Evolutionary conservation across 2,888 invertebrate genomes (phyloP), one percentile per base, ranked within the genome.

Genomic region (Eulithis testata): DNA sequence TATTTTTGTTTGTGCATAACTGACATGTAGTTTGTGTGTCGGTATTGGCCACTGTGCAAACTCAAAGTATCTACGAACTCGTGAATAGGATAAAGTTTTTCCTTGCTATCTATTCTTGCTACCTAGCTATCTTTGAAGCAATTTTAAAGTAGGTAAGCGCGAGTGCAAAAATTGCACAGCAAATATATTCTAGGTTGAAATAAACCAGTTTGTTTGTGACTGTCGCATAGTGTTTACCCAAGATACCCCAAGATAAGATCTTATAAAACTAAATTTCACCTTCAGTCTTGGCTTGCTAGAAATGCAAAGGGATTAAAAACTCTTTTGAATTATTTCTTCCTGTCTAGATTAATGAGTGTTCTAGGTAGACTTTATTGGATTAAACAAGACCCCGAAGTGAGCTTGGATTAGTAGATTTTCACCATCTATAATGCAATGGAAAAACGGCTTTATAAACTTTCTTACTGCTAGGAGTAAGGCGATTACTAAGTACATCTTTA

Each of bases 181-280:
- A 63, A 72, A 67, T 66, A 68, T 60, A 63, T 55, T 56, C 53
- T 60, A 68, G 64, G 60, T 69, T 54, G 63, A 64, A 69, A 71
- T 63, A 71, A 68, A 69, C 62, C 53, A 66, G 65, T 65, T 62
- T 65, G 66, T 66, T 67, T 72, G 66, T 63, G 65, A 70, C 70
- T 65, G 65, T 65, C 66, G 63, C 68, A 68, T 68, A 65, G 64
- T 61, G 65, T 57, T 61, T 62, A 68, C 58, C 47, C 62, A 60
- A 60, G 50, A 43, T 43, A 21, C 21, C 21, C 21, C 21, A 21
- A 21, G 21, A 21, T 21, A 21, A 21, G 21, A 4, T 58, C n/a
- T 40, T 40, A 31, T n/a, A 51, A 57, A 53, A 65, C 45, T 40
- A 45, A 27, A 56, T 60, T 55, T 59, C 51, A 55, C 55, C 11